A percentile compares a stretch with the other conserved stretches of the same genome.
These are phyloP conservation scores for Acrobasis suavella DNA, from an alignment of 2,888 invertebrate genomes.

Conservation along the genomic window DNA sequence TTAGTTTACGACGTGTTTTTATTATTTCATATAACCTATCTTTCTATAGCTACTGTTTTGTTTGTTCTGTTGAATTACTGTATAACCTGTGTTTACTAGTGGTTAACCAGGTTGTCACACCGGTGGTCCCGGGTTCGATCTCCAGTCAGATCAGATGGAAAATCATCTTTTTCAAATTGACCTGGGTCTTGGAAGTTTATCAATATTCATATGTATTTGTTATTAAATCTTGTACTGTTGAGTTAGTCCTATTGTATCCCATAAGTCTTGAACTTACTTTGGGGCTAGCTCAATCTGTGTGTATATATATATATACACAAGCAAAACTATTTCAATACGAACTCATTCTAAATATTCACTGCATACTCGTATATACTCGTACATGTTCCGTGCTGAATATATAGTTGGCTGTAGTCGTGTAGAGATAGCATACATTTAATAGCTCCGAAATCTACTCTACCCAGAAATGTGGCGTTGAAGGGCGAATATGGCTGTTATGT, in stretches of 20 bases:
- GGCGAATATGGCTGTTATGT: neutral
- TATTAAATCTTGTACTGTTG: neutral
- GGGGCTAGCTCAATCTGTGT: neutral
- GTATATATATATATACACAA: no score
- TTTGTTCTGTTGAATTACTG: neutral
- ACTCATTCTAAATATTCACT: no score
- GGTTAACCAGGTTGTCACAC: no score
- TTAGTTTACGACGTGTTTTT: no score
- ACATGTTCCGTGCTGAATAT: neutral
- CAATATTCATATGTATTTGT: no score
- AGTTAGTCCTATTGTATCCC: neutral
- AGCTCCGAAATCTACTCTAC: neutral
- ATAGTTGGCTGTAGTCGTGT: neutral
- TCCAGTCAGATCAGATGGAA: no score
- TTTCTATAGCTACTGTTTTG: no score
- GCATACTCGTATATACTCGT: no score
- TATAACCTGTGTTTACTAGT: no score
- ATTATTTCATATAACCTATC: no score
- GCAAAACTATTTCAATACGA: neutral
- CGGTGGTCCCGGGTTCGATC: neutral
- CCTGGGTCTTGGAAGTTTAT: neutral
- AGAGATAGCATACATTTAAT: neutral
- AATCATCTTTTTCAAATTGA: neutral
- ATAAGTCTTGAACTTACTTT: neutral
- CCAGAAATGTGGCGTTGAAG: neutral